Conservation (phyloP, 2,797 vertebrate genomes). For the Sternotherus odoratus region DNA sequence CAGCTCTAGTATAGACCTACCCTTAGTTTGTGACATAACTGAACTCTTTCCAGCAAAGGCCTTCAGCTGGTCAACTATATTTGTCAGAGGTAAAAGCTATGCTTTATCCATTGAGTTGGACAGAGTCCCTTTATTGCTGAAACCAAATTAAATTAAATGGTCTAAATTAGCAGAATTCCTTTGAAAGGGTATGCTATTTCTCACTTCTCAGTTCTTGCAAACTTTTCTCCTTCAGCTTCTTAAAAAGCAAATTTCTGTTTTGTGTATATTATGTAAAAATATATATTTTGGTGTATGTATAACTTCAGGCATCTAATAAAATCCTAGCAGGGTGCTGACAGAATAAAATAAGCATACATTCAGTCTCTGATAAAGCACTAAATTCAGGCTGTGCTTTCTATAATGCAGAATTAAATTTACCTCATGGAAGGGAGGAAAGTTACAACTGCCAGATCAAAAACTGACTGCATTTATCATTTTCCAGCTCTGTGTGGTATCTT, state of each 20-base stretch:
- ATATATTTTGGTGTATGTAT: not conserved
- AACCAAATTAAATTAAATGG: not conserved
- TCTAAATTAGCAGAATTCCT: not conserved
- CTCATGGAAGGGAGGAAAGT: slow-evolving; percentile 3
- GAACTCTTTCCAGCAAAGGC: not conserved
- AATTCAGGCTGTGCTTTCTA: slow-evolving; percentile 23
- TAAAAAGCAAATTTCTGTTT: not conserved
- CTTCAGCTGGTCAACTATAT: not conserved
- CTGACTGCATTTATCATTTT: slow-evolving; percentile 59
- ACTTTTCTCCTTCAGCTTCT: not conserved
- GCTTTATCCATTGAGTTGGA: not conserved
- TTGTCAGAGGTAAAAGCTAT: not conserved
- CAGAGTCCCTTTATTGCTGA: not conserved
- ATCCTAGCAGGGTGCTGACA: not conserved
- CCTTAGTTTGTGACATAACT: not conserved
- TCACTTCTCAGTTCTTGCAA: not conserved
- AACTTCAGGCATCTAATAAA: not conserved
- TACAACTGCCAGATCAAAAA: slow-evolving; percentile 39
- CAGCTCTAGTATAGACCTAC: too few species aligned
- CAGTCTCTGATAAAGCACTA: slow-evolving; percentile 6
- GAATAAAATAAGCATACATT: slow-evolving; percentile 16
- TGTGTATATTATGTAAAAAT: slow-evolving; percentile 1
- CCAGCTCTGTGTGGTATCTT: slow-evolving; percentile 95
- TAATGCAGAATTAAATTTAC: slow-evolving; percentile 24
- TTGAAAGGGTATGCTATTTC: not conserved